phyloP scores from a whole-genome alignment of 2,113 vertebrate genomes.

The Toxostoma redivivum region DNA sequence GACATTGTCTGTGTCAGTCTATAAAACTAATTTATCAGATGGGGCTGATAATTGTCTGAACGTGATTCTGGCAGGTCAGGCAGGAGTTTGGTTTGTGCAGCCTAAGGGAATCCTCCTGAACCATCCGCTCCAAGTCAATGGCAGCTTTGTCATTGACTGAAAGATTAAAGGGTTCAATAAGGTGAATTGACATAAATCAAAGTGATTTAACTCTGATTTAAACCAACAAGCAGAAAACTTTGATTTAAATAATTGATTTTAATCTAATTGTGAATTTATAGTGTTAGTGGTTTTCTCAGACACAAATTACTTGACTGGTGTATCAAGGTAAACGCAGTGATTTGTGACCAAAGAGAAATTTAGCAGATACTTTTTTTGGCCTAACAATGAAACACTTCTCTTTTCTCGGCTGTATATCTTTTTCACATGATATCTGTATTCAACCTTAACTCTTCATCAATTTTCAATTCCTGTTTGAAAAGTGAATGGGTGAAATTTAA shows the following conservation, averaged over 20 bases:
- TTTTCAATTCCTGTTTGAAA: not conserved
- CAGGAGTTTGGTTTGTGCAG: not conserved
- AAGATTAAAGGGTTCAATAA: constrained; percentile 10
- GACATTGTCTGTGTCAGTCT: not conserved
- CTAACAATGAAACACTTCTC: not conserved
- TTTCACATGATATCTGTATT: not conserved
- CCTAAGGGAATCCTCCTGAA: not conserved
- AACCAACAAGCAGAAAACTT: constrained; percentile 23
- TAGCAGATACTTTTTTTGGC: not conserved
- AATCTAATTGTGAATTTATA: constrained; percentile 29
- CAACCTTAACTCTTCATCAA: not conserved
- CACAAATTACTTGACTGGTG: not conserved
- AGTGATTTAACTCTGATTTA: constrained; percentile 12
- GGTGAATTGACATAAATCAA: constrained; percentile 23
- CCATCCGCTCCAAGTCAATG: not conserved
- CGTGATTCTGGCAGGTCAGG: not conserved
- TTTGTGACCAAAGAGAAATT: not conserved
- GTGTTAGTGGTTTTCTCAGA: not conserved
- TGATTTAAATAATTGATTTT: constrained; percentile 42
- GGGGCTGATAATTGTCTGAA: not conserved
- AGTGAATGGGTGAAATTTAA: not conserved
- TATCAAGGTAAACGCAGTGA: not conserved
- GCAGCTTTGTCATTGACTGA: constrained; percentile 12
- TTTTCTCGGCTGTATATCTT: not conserved
- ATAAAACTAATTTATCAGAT: not conserved